Conservation (phyloP, 2,797 vertebrate species). For the Tenualosa ilisha region DNA sequence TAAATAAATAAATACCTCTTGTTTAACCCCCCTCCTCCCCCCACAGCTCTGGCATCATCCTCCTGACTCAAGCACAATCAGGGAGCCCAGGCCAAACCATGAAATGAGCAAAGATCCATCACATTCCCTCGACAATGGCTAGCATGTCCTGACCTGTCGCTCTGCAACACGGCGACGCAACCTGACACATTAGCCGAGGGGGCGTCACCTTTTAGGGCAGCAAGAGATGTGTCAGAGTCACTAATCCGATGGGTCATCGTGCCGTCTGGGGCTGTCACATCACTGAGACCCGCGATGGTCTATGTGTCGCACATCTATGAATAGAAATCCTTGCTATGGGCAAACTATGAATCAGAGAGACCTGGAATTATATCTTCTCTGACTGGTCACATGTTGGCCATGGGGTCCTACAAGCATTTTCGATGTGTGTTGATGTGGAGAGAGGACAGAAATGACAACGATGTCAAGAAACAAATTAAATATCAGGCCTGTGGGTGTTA, state of each 20-base stretch:
- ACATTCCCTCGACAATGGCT: neutral
- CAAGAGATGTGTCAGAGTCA: neutral
- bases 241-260: conserved; percentile 6
- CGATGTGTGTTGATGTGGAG: too few species aligned
- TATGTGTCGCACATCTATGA: neutral
- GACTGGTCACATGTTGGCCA: neutral
- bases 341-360: neutral
- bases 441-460: neutral
- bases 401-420: neutral
- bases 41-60: neutral
- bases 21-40: too few species aligned
- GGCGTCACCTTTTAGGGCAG: neutral
- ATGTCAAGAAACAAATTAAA: neutral
- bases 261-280: neutral
- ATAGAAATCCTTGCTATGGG: conserved; percentile 18
- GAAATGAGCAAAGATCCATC: neutral
- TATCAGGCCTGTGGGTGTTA: neutral
- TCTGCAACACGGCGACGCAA: neutral
- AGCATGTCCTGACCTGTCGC: neutral
- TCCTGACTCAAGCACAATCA: neutral
- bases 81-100: neutral
- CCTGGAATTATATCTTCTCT: neutral
- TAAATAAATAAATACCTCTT: neutral
- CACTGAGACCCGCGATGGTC: neutral
- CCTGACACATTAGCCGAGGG: neutral